Evolutionary conservation across 2,888 invertebrate genomes (phyloP), one percentile per base, ranked within the genome.

Genomic region (Nomada fucata): DNA sequence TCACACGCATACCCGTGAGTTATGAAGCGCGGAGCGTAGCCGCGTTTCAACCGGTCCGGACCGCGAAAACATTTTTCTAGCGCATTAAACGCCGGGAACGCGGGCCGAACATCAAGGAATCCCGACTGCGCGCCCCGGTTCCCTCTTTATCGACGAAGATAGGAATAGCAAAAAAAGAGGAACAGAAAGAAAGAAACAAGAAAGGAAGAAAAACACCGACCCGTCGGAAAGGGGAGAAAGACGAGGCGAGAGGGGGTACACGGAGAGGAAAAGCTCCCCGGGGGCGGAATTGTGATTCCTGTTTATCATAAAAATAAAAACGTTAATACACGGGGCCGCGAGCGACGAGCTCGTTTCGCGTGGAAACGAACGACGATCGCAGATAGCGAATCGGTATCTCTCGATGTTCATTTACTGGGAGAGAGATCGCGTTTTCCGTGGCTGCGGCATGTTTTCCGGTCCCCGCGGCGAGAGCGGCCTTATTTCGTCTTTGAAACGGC

Each of bases 1-100:
- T 82, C 79, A 85, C 83, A 26, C 26, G 83, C 77, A 75, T 88
- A 80, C 78, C 52, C 69, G 61, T 85, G 88, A 88, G 86, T 79
- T 88, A 88, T 63, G 88, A 75, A 79, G 64, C 69, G 67, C 55
- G 10, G 60, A 36, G 11, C 53, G 57, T n/a, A 44, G 76, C 61
- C 26, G 57, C 67, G 65, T 71, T 74, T 76, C 82, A 63, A 76
- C 76, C 23, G 77, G 71, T 76, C 69, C 72, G 65, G 69, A 77
- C 76, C 77, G 29, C 74, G 87, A 71, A 85, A 86, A 86, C 74
- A 85, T 88, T 88, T 85, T 88, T 88, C 83, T 81, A 74, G 79
- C 71, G 79, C 85, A 86, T 88, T 88, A 85, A 77, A 86, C 76
- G 57, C 13, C 42, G 71, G 85, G 89, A 88, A 88, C 83, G 87